These are phyloP conservation scores for Ornithoptera alexandrae DNA, from an alignment of 2,888 invertebrate genomes.

Conservation along the genomic window DNA sequence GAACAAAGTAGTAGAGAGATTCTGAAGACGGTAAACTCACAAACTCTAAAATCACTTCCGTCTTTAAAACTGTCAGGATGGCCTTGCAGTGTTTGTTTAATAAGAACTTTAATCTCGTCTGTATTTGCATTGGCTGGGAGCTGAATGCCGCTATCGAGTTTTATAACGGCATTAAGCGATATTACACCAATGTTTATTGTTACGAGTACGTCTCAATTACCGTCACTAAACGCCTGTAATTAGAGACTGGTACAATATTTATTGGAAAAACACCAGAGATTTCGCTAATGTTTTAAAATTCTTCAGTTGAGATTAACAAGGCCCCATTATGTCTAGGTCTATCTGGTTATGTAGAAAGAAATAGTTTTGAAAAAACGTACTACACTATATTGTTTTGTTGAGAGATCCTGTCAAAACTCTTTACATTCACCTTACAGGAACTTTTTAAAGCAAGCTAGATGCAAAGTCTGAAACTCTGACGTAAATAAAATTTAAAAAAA, in stretches of 20 bases:
- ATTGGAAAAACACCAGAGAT: slow-evolving; percentile 14
- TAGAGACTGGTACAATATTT: slow-evolving; percentile 20
- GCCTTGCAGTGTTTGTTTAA: slow-evolving; percentile 29
- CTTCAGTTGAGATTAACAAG: too few species aligned
- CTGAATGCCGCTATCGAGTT: slow-evolving; percentile 38
- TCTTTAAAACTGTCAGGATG: slow-evolving; percentile 7
- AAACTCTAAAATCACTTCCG: slow-evolving; percentile 8
- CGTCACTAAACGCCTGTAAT: slow-evolving; percentile 34
- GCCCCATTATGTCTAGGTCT: too few species aligned
- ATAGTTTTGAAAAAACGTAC: too few species aligned
- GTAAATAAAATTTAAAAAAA: too few species aligned
- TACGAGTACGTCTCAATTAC: slow-evolving; percentile 43
- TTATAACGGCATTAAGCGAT: slow-evolving; percentile 40
- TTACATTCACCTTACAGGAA: too few species aligned
- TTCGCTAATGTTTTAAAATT: neutral
- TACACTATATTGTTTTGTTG: too few species aligned
- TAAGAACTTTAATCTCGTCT: slow-evolving; percentile 47
- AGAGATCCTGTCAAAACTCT: too few species aligned
- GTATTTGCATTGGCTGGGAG: slow-evolving; percentile 47
- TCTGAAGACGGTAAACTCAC: slow-evolving; percentile 11
- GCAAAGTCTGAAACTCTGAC: too few species aligned
- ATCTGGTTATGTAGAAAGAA: too few species aligned
- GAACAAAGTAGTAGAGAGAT: neutral
- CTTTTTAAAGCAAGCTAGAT: too few species aligned
- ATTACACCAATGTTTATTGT: slow-evolving; percentile 36